Evolutionary conservation across 2,797 vertebrate species (phyloP).

Genomic region (Danio albolineatus): DNA sequence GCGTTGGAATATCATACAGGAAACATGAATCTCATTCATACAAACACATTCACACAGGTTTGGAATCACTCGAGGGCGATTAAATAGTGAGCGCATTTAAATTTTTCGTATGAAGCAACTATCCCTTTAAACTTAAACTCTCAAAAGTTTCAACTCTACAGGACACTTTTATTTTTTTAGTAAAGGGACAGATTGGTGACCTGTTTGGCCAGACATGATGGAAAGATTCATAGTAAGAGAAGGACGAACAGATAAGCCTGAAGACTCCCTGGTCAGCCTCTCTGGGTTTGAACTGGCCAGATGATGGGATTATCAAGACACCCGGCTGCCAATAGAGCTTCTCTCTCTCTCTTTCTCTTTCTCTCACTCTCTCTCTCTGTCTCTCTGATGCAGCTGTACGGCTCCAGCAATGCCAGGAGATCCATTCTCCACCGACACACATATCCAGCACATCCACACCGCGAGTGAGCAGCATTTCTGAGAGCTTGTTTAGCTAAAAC

Average conservation of each 20-base stretch:
- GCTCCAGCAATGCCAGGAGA: conserved; percentile 21
- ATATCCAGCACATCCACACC: conserved; percentile 4
- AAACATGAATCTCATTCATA: no score
- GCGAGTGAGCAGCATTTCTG: conserved; percentile 25
- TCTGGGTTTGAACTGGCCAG: conserved; percentile 38
- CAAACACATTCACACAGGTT: no score
- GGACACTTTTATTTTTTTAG: not conserved
- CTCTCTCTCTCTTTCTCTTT: conserved; percentile 42
- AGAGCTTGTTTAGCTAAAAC: conserved; percentile 44
- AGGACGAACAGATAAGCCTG: conserved; percentile 64
- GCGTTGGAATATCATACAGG: no score
- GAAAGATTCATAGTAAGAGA: conserved; percentile 38
- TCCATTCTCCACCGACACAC: conserved; percentile 23
- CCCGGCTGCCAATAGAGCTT: not conserved
- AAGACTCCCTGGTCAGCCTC: conserved; percentile 36
- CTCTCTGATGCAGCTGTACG: conserved; percentile 11
- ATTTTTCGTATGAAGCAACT: no score
- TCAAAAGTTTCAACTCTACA: not conserved
- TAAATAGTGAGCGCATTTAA: no score
- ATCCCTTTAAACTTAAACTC: no score
- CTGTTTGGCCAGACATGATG: conserved; percentile 32
- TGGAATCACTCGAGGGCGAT: no score
- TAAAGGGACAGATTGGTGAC: not conserved
- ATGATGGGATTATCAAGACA: conserved; percentile 33
- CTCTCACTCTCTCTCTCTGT: conserved; percentile 28